Conservation (phyloP, 2,797 vertebrate species). For the Chaetophractus vellerosus region DNA sequence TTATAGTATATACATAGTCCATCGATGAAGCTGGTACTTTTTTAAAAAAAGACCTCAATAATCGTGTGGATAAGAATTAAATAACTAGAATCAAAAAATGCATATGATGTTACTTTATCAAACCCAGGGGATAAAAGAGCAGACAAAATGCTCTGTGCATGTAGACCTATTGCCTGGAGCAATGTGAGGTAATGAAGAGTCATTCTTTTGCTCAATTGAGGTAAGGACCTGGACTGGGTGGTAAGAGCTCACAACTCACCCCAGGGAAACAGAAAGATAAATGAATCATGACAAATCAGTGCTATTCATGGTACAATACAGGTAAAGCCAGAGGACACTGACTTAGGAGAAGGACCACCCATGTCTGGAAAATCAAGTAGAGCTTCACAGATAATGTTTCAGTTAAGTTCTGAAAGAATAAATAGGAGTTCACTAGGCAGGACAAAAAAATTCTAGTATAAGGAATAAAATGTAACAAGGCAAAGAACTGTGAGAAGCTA, state of each 20-base stretch:
- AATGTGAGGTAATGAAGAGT: not conserved
- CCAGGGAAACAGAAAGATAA: not conserved
- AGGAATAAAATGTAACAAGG: conserved; percentile 15
- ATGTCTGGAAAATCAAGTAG: not conserved
- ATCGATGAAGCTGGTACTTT: not conserved
- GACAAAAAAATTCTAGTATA: conserved; percentile 29
- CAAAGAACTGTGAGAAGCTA: not conserved
- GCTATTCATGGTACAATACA: not conserved
- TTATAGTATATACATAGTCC: not conserved
- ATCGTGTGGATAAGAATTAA: conserved; percentile 48
- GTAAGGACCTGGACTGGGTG: too few species aligned
- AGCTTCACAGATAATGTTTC: not conserved
- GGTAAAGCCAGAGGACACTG: not conserved
- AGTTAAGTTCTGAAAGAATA: conserved; percentile 54
- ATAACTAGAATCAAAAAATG: conserved; percentile 49
- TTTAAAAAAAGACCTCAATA: not conserved
- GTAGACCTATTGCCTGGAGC: not conserved
- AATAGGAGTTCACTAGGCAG: not conserved
- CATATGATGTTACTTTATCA: conserved; percentile 30
- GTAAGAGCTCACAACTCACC: not conserved
- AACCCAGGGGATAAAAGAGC: not conserved
- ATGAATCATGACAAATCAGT: not conserved
- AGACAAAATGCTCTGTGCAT: not conserved
- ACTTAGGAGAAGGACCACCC: not conserved
- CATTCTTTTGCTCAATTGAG: not conserved